A percentile compares a stretch with the other conserved stretches of the same genome.
phyloP scores from a whole-genome alignment of 2,113 vertebrate genomes.

The Neoarius graeffei region DNA sequence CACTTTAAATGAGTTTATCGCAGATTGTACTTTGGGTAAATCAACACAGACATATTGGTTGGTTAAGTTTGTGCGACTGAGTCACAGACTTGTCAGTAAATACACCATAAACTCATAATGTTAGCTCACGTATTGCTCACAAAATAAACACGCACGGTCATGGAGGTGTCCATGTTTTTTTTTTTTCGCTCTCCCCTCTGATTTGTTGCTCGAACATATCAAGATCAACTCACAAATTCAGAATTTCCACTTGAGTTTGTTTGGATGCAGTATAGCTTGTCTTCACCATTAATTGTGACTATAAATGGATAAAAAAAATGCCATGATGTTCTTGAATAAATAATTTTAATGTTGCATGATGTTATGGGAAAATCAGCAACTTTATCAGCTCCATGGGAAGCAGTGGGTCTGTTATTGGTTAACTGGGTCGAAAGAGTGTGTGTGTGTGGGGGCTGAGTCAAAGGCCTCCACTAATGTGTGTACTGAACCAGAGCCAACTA shows the following conservation, averaged over 20 bases:
- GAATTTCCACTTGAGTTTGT: neutral
- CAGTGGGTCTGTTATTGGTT: constrained; percentile 8
- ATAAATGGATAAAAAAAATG: neutral
- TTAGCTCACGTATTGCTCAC: neutral
- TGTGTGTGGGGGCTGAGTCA: constrained; percentile 5
- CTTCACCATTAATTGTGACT: neutral
- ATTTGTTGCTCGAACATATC: neutral
- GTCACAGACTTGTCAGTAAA: neutral
- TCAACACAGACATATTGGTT: neutral
- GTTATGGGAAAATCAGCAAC: neutral
- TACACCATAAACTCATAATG: neutral
- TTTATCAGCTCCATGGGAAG: constrained; percentile 2
- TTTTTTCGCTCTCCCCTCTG: too few relatives aligned
- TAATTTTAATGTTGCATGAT: neutral
- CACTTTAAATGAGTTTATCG: neutral
- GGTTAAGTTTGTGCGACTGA: neutral
- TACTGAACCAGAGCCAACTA: constrained; percentile 11
- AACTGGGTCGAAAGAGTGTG: neutral
- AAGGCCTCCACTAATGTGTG: constrained; percentile 13
- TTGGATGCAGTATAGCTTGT: neutral
- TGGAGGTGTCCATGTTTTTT: neutral
- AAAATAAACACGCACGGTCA: neutral
- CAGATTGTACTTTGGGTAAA: neutral
- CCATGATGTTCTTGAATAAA: neutral
- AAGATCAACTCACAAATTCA: neutral